These are phyloP conservation scores for Lycocerus yunnanus DNA, from an alignment of 2,888 invertebrate genomes.

Conservation along the genomic window DNA sequence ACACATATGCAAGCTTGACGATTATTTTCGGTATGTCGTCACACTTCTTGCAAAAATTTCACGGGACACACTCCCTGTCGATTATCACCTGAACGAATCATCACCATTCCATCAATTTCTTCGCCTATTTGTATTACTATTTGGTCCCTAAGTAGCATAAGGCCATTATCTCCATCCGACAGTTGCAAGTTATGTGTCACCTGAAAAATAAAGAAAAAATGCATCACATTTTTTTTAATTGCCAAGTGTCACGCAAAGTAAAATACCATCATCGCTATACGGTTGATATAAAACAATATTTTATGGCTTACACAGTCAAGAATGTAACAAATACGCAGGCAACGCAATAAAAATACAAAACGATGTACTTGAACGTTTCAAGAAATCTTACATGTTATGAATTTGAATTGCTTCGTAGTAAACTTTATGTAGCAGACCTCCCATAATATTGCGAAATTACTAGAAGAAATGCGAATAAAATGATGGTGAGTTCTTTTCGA, in stretches of 20 bases:
- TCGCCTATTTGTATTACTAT: conserved; percentile 92
- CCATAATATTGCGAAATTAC: neutral
- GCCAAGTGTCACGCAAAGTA: neutral
- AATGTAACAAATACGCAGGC: neutral
- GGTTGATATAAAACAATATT: neutral
- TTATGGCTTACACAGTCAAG: neutral
- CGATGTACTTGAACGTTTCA: neutral
- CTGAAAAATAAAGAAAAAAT: conserved; percentile 34
- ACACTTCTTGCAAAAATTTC: conserved; percentile 94
- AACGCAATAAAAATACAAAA: neutral
- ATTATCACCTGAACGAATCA: conserved; percentile 91
- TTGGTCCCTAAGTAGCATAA: conserved; percentile 87
- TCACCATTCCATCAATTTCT: conserved; percentile 91
- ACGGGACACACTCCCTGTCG: conserved; percentile 93
- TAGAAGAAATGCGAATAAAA: neutral
- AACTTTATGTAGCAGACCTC: neutral
- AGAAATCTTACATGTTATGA: neutral
- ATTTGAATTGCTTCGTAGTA: neutral
- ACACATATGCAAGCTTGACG: conserved; percentile 45
- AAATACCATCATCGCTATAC: neutral
- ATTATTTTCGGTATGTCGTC: conserved; percentile 63
- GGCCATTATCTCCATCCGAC: conserved; percentile 79
- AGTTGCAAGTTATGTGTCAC: conserved; percentile 82
- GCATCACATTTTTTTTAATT: neutral
- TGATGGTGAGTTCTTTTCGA: neutral